Evolutionary conservation across 1,140 invertebrate species (phyloP).

Genomic region (Hormaphis cornu): DNA sequence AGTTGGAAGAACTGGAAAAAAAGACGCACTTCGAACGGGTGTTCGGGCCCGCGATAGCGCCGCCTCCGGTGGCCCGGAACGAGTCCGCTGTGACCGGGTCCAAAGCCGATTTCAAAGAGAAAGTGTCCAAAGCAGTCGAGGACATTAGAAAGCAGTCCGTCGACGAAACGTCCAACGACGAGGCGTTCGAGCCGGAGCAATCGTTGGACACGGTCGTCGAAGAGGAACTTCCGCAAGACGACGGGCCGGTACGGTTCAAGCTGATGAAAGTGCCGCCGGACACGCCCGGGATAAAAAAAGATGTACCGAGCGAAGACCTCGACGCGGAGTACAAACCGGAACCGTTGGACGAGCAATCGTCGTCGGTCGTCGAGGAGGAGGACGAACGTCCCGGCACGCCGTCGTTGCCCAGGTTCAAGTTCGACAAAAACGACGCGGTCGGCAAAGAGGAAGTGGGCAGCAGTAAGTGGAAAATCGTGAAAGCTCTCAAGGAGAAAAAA

Average conservation of each 20-base stretch:
- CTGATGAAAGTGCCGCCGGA: constrained; percentile 19
- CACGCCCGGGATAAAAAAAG: not conserved
- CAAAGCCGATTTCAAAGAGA: constrained; percentile 16
- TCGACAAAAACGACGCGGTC: constrained; percentile 40
- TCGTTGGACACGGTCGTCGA: not conserved
- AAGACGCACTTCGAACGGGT: constrained; percentile 58
- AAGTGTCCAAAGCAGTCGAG: constrained; percentile 50
- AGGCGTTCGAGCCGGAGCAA: not conserved
- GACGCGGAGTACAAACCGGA: not conserved
- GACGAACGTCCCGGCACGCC: constrained; percentile 39
- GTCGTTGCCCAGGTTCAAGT: constrained; percentile 49
- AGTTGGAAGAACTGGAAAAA: constrained; percentile 75
- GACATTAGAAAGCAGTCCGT: constrained; percentile 68
- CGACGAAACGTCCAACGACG: constrained; percentile 52
- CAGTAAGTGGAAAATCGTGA: constrained; percentile 82
- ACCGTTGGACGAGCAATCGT: not conserved
- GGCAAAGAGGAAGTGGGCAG: constrained; percentile 45
- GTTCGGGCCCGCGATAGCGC: constrained; percentile 41
- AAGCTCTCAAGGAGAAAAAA: constrained; percentile 78
- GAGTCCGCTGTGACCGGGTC: constrained; percentile 37
- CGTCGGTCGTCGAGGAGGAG: constrained; percentile 7
- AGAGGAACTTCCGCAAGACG: constrained; percentile 24
- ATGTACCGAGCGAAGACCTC: not conserved
- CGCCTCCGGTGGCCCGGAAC: not conserved
- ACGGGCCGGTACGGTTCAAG: not conserved